Evolutionary conservation across 2,797 vertebrate species (phyloP), one percentile per base, ranked within the genome.

Genomic region (Hypotaenidia philippensis): DNA sequence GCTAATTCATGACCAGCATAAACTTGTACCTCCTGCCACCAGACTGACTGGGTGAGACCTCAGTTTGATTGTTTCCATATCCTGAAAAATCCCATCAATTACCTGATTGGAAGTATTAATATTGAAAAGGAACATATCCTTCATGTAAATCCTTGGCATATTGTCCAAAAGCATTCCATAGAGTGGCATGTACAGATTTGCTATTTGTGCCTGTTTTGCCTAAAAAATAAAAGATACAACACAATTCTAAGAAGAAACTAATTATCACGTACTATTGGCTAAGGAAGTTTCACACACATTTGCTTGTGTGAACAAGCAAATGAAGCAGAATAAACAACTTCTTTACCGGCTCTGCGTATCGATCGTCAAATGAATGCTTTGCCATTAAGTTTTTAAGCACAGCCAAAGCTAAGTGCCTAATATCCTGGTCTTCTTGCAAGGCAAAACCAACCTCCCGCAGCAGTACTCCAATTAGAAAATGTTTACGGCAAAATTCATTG

Each of bases 161-260:
- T 99, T 99, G 98, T 99, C 99, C 97, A 99, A 98, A 82, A 99
- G 99, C 96, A 99, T 98, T 64, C 99, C 99, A 31, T 99, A 99
- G 34, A 99, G 98, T 5, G 99, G 99, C 97, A 99, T 98, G 95
- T 99, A 99, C 26, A 99, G 97, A 64, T 99, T 99, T 10, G 99
- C 99, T 77, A 99, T 99, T 94, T 98, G 98, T 12, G 99, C 99
- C 94, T 99, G 99, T 93, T 99, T 99, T 91, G 98, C 99, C 99
- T 99, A 52, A 78, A 90, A 77, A 81, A 88, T 6, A 40, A 53
- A 34, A 85, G 56, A 88, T 7, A 61, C 23, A 89, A 80, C 9
- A 76, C 8, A 52, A 45, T 70, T 22, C 10, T 57, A 36, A 36
- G 41, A 90, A 94, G 66, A 90, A 93, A 86, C 10, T 19, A 60